phyloP scores from a whole-genome alignment of 2,113 vertebrate genomes.

The Rhynchomys soricoides region DNA sequence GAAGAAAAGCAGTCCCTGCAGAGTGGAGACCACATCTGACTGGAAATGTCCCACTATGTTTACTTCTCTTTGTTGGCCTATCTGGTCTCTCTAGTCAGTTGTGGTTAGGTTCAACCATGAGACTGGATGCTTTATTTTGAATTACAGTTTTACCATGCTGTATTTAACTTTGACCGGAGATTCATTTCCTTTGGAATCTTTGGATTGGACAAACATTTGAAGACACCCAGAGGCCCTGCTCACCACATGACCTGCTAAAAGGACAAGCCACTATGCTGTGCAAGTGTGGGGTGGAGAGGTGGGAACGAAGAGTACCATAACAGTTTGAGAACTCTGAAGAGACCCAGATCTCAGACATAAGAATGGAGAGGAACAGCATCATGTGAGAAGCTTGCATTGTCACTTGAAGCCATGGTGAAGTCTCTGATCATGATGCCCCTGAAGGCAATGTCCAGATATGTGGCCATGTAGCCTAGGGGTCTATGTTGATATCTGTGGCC shows the following conservation, averaged over 20 bases:
- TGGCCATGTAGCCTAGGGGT: too few relatives aligned
- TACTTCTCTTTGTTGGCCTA: neutral
- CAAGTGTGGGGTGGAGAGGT: neutral
- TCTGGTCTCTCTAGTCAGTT: neutral
- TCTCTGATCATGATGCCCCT: neutral
- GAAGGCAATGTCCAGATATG: neutral
- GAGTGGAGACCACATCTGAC: neutral
- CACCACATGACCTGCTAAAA: neutral
- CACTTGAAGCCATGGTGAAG: neutral
- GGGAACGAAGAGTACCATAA: neutral
- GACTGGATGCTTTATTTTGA: neutral
- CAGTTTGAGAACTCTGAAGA: neutral
- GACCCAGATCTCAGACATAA: neutral
- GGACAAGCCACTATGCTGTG: neutral
- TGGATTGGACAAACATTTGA: neutral
- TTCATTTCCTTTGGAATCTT: too few relatives aligned
- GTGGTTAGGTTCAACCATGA: neutral
- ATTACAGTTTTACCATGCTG: neutral
- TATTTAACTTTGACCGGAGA: neutral
- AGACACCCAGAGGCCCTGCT: neutral
- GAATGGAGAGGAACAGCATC: neutral
- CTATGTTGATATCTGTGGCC: neutral
- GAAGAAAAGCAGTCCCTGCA: neutral
- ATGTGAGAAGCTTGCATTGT: neutral
- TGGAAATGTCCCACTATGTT: neutral